These are phyloP conservation scores for Discoglossus pictus DNA, from an alignment of 2,797 vertebrate species.

Conservation along the genomic window DNA sequence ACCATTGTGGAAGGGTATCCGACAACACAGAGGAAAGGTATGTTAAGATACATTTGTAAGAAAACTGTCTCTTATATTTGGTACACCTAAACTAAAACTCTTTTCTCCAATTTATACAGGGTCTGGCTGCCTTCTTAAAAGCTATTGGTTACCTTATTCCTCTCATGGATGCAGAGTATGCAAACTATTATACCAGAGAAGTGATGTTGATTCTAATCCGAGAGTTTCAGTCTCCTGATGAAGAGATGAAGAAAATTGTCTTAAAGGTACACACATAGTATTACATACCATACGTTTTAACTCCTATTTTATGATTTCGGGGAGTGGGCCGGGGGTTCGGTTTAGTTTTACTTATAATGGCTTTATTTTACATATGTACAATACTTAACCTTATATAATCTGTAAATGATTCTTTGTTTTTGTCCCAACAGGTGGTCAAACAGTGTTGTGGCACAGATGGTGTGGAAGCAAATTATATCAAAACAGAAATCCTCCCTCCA, in stretches of 20 bases:
- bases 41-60: background rate
- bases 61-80: background rate
- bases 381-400: too few species aligned
- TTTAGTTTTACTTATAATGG: too few species aligned
- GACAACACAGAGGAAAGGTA: slow-evolving; percentile 98
- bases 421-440: slow-evolving; percentile 96
- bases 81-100: background rate
- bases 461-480: slow-evolving; percentile 98
- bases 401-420: slow-evolving; percentile 26
- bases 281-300: too few species aligned
- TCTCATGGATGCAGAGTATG: slow-evolving; percentile 97
- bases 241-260: slow-evolving; percentile 99
- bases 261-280: slow-evolving; percentile 93
- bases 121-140: slow-evolving; percentile 97
- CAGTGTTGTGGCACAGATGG: slow-evolving; percentile 98
- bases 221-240: slow-evolving; percentile 98
- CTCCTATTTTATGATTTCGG: too few species aligned
- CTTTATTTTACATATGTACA: too few species aligned
- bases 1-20: slow-evolving; percentile 97
- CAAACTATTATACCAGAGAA: slow-evolving; percentile 98
- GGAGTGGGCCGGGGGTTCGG: too few species aligned
- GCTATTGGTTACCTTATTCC: slow-evolving; percentile 98
- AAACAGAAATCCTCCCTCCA: slow-evolving; percentile 96
- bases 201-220: slow-evolving; percentile 98
- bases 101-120: slow-evolving; percentile 75